Percentiles rank a stretch among this genome's conserved stretches.
Conservation (phyloP, 2,113 vertebrate species). For the Zosterops hypoxanthus region DNA sequence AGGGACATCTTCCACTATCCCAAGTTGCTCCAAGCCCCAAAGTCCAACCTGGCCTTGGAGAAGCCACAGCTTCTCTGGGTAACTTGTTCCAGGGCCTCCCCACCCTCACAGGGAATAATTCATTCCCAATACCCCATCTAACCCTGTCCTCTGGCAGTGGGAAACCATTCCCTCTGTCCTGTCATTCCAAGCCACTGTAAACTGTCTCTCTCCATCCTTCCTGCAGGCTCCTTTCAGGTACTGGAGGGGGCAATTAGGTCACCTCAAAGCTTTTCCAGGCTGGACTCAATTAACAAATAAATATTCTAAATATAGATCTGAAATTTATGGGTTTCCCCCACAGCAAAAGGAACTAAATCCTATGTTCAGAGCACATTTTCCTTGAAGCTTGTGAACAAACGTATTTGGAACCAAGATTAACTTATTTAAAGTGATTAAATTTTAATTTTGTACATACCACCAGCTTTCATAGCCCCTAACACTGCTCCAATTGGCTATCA, state of each 20-base stretch:
- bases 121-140: background rate
- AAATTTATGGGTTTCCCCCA: background rate
- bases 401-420: background rate
- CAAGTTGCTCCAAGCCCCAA: background rate
- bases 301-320: background rate
- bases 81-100: background rate
- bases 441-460: background rate
- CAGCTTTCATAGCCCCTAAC: background rate
- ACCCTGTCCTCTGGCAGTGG: background rate
- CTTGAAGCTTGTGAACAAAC: background rate
- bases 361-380: background rate
- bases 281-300: background rate
- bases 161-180: background rate
- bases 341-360: background rate
- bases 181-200: background rate
- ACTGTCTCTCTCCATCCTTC: background rate
- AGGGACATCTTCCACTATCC: background rate
- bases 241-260: background rate
- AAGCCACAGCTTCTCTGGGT: background rate
- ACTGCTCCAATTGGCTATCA: background rate
- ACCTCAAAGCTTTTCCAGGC: fast-evolving
- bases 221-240: background rate
- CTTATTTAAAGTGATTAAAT: background rate
- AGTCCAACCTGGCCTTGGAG: fast-evolving
- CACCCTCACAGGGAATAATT: background rate